Conservation (phyloP, 2,888 invertebrate species). For the Ophion costatus region DNA sequence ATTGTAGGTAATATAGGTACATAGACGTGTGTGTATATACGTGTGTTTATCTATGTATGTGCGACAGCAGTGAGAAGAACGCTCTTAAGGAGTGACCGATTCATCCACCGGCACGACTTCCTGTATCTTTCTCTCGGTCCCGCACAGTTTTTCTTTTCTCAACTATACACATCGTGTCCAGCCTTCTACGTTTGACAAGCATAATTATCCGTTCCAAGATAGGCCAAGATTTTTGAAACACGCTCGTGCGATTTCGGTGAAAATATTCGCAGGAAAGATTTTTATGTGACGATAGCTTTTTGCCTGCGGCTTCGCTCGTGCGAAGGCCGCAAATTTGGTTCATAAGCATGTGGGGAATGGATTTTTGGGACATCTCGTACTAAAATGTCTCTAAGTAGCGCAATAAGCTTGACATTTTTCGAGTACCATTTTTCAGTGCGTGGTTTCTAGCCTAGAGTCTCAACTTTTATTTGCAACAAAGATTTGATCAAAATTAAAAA, state of each 20-base stretch:
- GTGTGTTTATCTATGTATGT: conserved; percentile 15
- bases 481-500: too few relatives aligned
- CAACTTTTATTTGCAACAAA: too few relatives aligned
- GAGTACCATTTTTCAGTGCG: too few relatives aligned
- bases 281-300: neutral
- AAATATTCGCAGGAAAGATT: too few relatives aligned
- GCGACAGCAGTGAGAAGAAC: conserved; percentile 44
- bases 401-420: too few relatives aligned
- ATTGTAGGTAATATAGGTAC: conserved; percentile 28
- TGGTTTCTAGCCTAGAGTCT: too few relatives aligned
- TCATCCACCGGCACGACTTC: conserved; percentile 66
- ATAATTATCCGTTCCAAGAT: neutral
- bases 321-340: neutral
- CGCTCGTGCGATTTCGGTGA: too few relatives aligned
- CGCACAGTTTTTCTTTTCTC: conserved; percentile 17
- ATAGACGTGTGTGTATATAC: conserved; percentile 2
- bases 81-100: conserved; percentile 62
- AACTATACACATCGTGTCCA: conserved; percentile 24
- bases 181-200: conserved; percentile 55
- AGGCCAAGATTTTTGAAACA: too few relatives aligned
- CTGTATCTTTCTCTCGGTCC: conserved; percentile 53
- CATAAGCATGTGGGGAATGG: neutral
- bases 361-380: too few relatives aligned
- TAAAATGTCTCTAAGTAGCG: too few relatives aligned
- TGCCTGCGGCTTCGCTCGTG: neutral